Conservation (phyloP, 1,140 invertebrate species). For the Coelopa frigida region DNA sequence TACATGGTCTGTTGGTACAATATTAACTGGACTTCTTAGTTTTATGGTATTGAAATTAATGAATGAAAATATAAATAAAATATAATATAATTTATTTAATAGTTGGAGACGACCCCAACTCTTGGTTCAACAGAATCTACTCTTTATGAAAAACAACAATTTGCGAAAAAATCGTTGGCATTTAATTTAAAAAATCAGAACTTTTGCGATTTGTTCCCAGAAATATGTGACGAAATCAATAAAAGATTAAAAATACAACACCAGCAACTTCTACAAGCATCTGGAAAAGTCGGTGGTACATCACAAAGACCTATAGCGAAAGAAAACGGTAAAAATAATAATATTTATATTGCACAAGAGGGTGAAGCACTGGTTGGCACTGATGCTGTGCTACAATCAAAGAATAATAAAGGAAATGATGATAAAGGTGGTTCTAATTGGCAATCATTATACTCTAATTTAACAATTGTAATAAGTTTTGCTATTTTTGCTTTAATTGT, state of each 20-base stretch:
- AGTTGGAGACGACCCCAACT: slow-evolving; percentile 86
- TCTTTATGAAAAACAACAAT: slow-evolving; percentile 78
- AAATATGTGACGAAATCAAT: slow-evolving; percentile 37
- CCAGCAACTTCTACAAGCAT: slow-evolving; percentile 1
- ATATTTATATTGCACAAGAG: slow-evolving; percentile 15
- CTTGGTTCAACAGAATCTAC: slow-evolving; percentile 90
- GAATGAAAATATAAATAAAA: background rate
- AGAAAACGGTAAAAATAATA: slow-evolving; percentile 10
- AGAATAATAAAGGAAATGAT: slow-evolving; percentile 14
- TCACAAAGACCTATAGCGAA: slow-evolving; percentile 9
- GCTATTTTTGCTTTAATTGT: slow-evolving; percentile 43
- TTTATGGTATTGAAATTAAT: slow-evolving; percentile 59
- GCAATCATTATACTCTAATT: slow-evolving; percentile 41
- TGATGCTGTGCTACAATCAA: slow-evolving; percentile 5
- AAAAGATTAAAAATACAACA: slow-evolving; percentile 23
- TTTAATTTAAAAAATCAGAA: slow-evolving; percentile 87
- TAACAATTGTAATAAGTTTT: slow-evolving; percentile 43
- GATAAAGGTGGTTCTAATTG: slow-evolving; percentile 27
- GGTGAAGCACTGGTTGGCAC: slow-evolving; percentile 8
- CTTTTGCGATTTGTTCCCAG: slow-evolving; percentile 54
- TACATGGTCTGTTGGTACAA: slow-evolving; percentile 94
- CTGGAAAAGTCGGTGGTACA: background rate
- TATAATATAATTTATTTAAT: background rate
- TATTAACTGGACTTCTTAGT: slow-evolving; percentile 86
- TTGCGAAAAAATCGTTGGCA: slow-evolving; percentile 79